Percentiles rank a stretch among this genome's conserved stretches.
Conservation (phyloP, 2,888 invertebrate species). For the Athrips mouffetella region DNA sequence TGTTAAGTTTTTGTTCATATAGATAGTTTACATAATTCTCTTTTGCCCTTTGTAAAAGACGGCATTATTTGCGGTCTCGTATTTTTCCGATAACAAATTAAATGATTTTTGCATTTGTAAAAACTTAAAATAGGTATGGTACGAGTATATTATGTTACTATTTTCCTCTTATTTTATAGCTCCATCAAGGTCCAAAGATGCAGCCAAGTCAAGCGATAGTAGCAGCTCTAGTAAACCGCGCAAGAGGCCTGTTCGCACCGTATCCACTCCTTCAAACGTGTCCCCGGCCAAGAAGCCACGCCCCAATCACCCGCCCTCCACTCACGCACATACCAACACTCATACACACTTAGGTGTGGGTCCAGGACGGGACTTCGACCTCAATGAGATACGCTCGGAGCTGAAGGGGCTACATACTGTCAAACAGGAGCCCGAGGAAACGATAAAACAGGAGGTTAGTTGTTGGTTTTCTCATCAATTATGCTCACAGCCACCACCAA, state of each 20-base stretch:
- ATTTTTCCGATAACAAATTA: too few species aligned
- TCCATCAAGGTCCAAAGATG: slow-evolving; percentile 56
- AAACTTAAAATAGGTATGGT: too few species aligned
- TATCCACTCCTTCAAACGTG: slow-evolving; percentile 51
- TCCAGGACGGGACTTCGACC: slow-evolving; percentile 84
- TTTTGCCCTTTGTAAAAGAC: too few species aligned
- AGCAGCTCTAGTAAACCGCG: slow-evolving; percentile 64
- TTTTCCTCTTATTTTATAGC: slow-evolving; percentile 19
- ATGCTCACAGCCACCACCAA: too few species aligned
- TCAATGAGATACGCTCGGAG: slow-evolving; percentile 91
- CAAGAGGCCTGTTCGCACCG: slow-evolving; percentile 56
- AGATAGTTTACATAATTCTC: too few species aligned
- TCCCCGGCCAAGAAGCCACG: slow-evolving; percentile 63
- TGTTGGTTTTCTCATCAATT: too few species aligned
- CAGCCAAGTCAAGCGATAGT: slow-evolving; percentile 61
- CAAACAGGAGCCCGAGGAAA: slow-evolving; percentile 66
- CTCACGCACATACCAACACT: too few species aligned
- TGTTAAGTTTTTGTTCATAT: too few species aligned
- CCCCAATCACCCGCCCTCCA: too few species aligned
- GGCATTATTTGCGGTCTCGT: too few species aligned
- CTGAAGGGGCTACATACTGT: slow-evolving; percentile 84
- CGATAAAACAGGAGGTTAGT: slow-evolving; percentile 49
- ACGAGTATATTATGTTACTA: too few species aligned
- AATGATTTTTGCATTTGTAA: too few species aligned
- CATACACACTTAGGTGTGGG: neutral